Base-by-base conservation (phyloP, 2,113 vertebrate species). In the Prionailurus bengalensis region DNA sequence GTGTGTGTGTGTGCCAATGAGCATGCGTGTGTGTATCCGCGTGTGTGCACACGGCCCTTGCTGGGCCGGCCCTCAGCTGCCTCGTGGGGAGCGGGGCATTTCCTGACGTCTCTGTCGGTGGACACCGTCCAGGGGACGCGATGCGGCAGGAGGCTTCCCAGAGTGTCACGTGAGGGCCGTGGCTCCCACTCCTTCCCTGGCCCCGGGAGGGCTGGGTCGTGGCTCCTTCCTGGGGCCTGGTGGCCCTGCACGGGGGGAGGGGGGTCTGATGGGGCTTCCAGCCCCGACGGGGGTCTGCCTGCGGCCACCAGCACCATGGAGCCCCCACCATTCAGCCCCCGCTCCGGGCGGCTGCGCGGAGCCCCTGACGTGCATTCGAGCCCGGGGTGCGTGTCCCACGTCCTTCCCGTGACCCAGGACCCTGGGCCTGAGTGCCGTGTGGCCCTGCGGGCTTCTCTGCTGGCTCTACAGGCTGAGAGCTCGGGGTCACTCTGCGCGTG, bases 291-390 rank as follows among this genome's bases (percentile, higher is more conserved):
- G 65, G 21, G 14, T 73, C 48, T 82, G 65, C 17, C 53, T 0
- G 0, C 4, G 11, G 42, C 63, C 39, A 14, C 1, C 1, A 7
- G 55, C 58, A 7, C 14, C 0, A 1, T 9, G 42, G 15, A 25
- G 2, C 39, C 66, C 12, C 39, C 53, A 14, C 31, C 4, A 31
- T 53, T 16, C 51, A 17, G 36, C 29, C 65, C 42, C 65, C 3
- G 0, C 4, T 6, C 0, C 0, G 55, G 31, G 9, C 0, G 10
- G 70, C 39, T 1, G 1, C 5, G 31, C 10, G 0, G 79, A 31
- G 79, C 91, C 4, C 66, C 39, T 13, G 79, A 27, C 51, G 2
- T 0, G 1, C n/a, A 4, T 4, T 14, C 6, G 14, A 61, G 36
- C 70, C 33, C 5, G 25, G 51, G 31, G 15, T 33, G 15, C 6